phyloP scores from a whole-genome alignment of 2,797 vertebrate species.

The Adrianichthys oophorus region DNA sequence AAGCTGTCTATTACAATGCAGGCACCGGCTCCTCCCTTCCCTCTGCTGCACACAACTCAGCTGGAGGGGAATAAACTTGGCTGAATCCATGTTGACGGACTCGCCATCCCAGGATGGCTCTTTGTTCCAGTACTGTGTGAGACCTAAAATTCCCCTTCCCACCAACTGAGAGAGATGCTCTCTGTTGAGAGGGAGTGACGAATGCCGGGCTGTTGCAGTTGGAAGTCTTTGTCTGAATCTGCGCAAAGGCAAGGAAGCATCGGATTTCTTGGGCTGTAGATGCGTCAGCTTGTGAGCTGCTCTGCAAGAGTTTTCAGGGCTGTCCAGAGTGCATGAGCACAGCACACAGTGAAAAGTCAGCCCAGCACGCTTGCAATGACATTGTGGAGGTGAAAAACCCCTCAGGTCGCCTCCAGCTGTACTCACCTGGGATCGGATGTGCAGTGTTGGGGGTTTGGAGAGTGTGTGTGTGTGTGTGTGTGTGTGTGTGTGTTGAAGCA shows the following conservation, averaged over 20 bases:
- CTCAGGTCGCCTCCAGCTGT: constrained; percentile 60
- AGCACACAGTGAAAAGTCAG: constrained; percentile 27
- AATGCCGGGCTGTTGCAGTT: constrained; percentile 8
- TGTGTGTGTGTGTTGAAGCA: constrained; percentile 59
- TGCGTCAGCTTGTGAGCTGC: background rate
- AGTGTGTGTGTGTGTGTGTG: constrained; percentile 40
- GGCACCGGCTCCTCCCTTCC: constrained; percentile 37
- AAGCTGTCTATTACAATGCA: constrained; percentile 61
- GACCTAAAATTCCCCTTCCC: constrained; percentile 9
- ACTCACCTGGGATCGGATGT: constrained; percentile 68
- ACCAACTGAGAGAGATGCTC: constrained; percentile 10
- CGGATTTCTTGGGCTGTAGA: constrained; percentile 1
- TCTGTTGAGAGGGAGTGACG: constrained; percentile 9
- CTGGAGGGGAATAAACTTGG: constrained; percentile 43
- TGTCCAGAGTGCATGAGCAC: constrained; percentile 20
- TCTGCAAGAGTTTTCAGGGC: too few relatives aligned
- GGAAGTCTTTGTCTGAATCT: constrained; percentile 25
- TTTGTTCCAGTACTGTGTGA: constrained; percentile 30
- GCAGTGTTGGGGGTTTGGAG: constrained; percentile 45
- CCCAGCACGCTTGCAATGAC: constrained; percentile 55
- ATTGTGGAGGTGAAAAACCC: constrained; percentile 70
- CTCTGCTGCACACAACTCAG: constrained; percentile 37
- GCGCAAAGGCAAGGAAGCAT: constrained; percentile 16
- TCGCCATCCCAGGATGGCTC: constrained; percentile 19
- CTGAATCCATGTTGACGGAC: constrained; percentile 26